These are phyloP conservation scores for Pseudococcus longispinus DNA, from an alignment of 2,888 invertebrate genomes.

Conservation along the genomic window DNA sequence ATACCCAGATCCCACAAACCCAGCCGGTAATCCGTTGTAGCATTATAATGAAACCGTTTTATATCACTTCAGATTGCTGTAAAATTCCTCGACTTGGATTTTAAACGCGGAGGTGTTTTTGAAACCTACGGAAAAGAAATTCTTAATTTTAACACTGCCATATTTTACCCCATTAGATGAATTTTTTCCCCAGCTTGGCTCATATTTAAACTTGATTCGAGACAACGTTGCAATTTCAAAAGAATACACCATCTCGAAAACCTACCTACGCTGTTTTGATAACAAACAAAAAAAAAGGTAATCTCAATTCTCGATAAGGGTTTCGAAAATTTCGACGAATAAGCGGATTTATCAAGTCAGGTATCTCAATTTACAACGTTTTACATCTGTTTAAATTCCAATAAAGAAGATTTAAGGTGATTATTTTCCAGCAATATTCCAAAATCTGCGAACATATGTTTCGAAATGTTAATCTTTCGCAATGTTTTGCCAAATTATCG, in stretches of 20 bases:
- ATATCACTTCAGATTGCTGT: neutral
- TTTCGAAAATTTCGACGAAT: neutral
- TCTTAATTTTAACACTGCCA: neutral
- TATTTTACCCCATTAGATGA: neutral
- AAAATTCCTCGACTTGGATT: neutral
- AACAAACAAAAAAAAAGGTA: neutral
- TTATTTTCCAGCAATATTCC: neutral
- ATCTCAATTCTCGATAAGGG: neutral
- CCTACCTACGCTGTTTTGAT: neutral
- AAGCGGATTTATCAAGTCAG: neutral
- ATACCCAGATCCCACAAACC: neutral
- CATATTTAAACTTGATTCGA: neutral
- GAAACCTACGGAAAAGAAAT: neutral
- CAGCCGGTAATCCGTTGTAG: neutral
- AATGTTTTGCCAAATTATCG: neutral
- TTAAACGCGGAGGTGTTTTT: neutral
- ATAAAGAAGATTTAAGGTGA: neutral
- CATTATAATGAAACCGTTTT: neutral
- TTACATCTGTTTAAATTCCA: no score
- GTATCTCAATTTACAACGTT: no score
- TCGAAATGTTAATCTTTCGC: neutral
- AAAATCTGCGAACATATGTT: neutral
- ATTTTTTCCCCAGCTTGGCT: neutral
- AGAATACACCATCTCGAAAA: neutral
- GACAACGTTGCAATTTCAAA: neutral